A percentile compares a stretch with the other conserved stretches of the same genome.
Conservation (phyloP, 1,140 invertebrate genomes). For the Stratiolaelaps scimitus region DNA sequence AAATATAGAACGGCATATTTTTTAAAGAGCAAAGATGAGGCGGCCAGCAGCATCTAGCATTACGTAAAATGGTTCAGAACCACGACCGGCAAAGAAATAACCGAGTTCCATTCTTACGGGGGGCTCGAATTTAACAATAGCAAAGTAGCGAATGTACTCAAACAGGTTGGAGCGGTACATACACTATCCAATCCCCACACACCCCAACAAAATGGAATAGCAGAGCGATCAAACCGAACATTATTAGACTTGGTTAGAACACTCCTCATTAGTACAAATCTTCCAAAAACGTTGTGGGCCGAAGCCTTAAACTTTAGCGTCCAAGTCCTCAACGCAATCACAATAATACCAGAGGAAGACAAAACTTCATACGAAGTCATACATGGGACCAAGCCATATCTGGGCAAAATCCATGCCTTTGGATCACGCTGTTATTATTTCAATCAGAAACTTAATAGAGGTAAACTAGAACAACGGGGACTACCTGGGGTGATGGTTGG, state of each 20-base stretch:
- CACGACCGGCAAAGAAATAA: background rate
- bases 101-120: background rate
- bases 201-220: too few species aligned
- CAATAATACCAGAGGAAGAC: background rate
- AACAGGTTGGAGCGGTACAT: background rate
- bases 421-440: background rate
- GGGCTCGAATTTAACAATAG: background rate
- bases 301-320: too few species aligned
- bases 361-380: background rate
- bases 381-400: background rate
- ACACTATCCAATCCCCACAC: too few species aligned
- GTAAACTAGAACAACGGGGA: too few species aligned
- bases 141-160: background rate
- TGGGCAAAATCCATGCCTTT: background rate
- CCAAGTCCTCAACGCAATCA: background rate
- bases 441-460: too few species aligned
- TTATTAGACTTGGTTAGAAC: too few species aligned
- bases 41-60: background rate
- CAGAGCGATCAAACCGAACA: too few species aligned
- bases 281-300: too few species aligned
- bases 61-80: background rate
- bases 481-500: background rate
- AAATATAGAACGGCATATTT: background rate
- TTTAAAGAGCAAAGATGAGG: background rate
- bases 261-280: too few species aligned